Evolutionary conservation across 1,140 invertebrate genomes (phyloP), one percentile per base, ranked within the genome.

Genomic region (Trinorchestia longiramus): DNA sequence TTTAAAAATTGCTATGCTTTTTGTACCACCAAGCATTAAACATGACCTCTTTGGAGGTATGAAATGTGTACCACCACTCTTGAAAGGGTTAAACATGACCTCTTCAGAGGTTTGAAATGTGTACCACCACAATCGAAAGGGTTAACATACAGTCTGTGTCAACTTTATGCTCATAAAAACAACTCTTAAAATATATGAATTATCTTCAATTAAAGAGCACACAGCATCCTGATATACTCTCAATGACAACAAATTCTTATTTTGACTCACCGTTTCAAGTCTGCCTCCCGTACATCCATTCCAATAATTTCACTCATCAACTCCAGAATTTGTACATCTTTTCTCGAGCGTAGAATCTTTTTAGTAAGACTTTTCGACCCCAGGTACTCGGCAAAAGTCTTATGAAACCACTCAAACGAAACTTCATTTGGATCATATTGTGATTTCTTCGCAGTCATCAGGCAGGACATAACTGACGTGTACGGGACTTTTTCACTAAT

Each of bases 331-430:
- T 91, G 8, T 4, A 91, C 41, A 3, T 91, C 88, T 42, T 43
- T 91, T 43, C 43, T 91, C 15, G 88, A 42, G 41, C 88, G 88
- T 42, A 42, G 41, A 42, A 91, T 91, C 43, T 36, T 91, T 41
- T 4, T 91, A 36, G 43, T 91, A 11, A 91, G 88, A 15, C 88
- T 43, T 91, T 91, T 91, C 4, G 88, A 42, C 11, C 28, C 88
- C 15, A 91, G 88, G 41, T 91, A 91, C 41, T 91, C 88, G 3
- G 88, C 88, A 41, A 91, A 91, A 17, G 88, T 91, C 41, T 91
- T 91, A 41, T 91, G 88, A 41, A 91, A 91, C 88, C 88, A 91
- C 88, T 91, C 88, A 91, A 43, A 91, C 19, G 88, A 91, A 11
- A 44, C 43, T 17, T 42, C 88, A 15, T 42, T 91, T 8, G 41